A percentile compares a stretch with the other conserved stretches of the same genome.
Conservation (phyloP, 2,797 vertebrate species). For the Catamblyrhynchus diadema region DNA sequence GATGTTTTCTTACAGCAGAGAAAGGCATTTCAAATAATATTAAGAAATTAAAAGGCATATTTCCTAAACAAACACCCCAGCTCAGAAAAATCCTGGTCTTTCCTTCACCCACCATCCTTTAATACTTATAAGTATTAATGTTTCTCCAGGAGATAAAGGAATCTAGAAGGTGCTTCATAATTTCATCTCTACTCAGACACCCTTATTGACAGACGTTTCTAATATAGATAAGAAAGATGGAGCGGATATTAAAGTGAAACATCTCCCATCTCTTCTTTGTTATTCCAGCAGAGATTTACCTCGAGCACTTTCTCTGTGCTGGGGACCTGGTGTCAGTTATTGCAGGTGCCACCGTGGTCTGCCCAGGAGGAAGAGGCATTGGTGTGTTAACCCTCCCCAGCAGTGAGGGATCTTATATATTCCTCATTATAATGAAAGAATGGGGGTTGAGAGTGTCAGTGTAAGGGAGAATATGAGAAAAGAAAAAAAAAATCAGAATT, state of each 20-base stretch:
- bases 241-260: conserved; percentile 65
- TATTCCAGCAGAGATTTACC: conserved; percentile 29
- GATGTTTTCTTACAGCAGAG: neutral
- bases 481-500: neutral
- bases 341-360: neutral
- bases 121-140: neutral
- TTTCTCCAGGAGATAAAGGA: conserved; percentile 41
- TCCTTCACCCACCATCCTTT: neutral
- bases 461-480: neutral
- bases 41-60: neutral
- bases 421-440: neutral
- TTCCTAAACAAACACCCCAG: neutral
- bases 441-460: neutral
- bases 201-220: conserved; percentile 27
- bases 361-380: neutral
- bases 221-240: conserved; percentile 62
- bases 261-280: conserved; percentile 39
- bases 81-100: neutral
- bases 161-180: neutral
- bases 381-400: neutral
- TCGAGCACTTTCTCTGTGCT: neutral
- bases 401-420: neutral
- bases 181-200: conserved; percentile 31
- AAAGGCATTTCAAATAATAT: neutral
- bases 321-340: conserved; percentile 10